phyloP scores from a whole-genome alignment of 1,140 invertebrate species.

The Conopomorpha cramerella region DNA sequence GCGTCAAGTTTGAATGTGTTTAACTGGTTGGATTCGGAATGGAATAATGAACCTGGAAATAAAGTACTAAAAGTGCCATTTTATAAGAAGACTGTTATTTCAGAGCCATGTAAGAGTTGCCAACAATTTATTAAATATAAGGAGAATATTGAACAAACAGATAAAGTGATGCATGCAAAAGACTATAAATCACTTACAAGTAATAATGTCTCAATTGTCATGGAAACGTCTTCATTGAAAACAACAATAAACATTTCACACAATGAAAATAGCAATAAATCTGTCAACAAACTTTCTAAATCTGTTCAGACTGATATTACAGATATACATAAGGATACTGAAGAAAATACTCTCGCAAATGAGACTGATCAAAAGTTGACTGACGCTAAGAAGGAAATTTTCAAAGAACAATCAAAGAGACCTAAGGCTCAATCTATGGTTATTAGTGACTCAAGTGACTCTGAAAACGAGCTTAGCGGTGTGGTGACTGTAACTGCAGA shows the following conservation, averaged over 20 bases:
- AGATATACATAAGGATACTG: not conserved
- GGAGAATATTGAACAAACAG: too few relatives aligned
- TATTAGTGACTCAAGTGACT: slow-evolving; percentile 34
- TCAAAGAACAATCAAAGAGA: slow-evolving; percentile 3
- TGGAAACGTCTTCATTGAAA: slow-evolving; percentile 20
- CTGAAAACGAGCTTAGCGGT: slow-evolving; percentile 7
- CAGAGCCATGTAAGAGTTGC: slow-evolving; percentile 38
- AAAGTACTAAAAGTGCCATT: slow-evolving; percentile 21
- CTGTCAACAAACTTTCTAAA: slow-evolving; percentile 14
- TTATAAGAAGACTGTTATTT: slow-evolving; percentile 28
- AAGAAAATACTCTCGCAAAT: slow-evolving; percentile 1
- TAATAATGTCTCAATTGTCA: slow-evolving; percentile 19
- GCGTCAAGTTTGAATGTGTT: too few relatives aligned
- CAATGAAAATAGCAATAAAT: slow-evolving; percentile 3
- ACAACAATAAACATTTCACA: slow-evolving; percentile 18
- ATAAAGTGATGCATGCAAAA: too few relatives aligned
- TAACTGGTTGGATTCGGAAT: too few relatives aligned
- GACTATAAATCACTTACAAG: too few relatives aligned
- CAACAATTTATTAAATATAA: too few relatives aligned
- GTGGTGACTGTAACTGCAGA: slow-evolving; percentile 21
- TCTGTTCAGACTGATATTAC: slow-evolving; percentile 22
- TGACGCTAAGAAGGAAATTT: not conserved
- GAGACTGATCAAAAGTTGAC: not conserved
- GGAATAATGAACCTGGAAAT: not conserved
- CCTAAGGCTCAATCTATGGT: too few relatives aligned